Base-by-base conservation (phyloP, 2,113 vertebrate species). In the Isurus oxyrinchus region DNA sequence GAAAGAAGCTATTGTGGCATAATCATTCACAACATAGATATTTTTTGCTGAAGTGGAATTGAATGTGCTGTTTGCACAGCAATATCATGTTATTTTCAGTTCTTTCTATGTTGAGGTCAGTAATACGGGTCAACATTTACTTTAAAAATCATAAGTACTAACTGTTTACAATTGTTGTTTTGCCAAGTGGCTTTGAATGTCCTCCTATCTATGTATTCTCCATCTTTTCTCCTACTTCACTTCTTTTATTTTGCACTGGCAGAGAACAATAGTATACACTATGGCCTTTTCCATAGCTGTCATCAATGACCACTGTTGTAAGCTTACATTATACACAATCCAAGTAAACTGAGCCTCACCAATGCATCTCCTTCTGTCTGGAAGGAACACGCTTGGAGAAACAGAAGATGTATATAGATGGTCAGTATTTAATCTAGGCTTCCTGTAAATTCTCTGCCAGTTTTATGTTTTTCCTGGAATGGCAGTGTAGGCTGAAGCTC, bases 1-100 rank as follows among this genome's bases (percentile, higher is more conserved):
- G 63, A 44, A 95, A 67, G 63, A 21, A 63, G 23, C n/a, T 49
- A 94, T 27, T 67, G 93, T 11, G n/a, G 40, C 49, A 23, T 67
- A 53, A 49, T 95, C n/a, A 67, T 95, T 69, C 93, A 95, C 21
- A 63, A 95, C 23, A 49, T n/a, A 67, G 67, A 67, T 67, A 95
- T 67, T 21, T 90, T 95, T 53, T 67, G 93, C 61, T 67, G 40
- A 67, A 67, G 21, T 67, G 40, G 61, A 49, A 66, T 95, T 11
- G 44, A 27, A 21, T 49, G 61, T 2, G 19, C 40, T 49, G n/a
- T 61, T 69, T 44, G 67, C 40, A 67, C 93, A 95, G 93, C 93
- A 95, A 44, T 67, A 27, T 67, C 63, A n/a, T 67, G 93, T 21
- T 69, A 95, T 67, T 67, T 95, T 44, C 40, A 49, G 63, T 95